These are phyloP conservation scores for Chloroclysta siterata DNA, from an alignment of 2,888 invertebrate genomes.

Conservation along the genomic window DNA sequence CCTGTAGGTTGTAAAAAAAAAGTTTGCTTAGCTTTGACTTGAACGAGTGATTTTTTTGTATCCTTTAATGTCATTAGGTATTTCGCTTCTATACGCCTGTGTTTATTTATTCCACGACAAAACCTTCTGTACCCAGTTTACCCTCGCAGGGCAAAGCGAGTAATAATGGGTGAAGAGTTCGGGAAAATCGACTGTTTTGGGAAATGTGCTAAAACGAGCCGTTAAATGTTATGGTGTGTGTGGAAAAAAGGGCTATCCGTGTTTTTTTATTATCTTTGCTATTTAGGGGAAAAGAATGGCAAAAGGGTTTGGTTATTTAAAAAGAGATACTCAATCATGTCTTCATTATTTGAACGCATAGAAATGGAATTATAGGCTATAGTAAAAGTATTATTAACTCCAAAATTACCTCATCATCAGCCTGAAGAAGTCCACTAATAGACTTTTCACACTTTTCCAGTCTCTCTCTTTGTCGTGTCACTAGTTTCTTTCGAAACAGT, in stretches of 20 bases:
- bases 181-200: constrained; percentile 26
- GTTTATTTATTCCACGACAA: constrained; percentile 1
- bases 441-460: no score
- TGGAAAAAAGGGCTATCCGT: constrained; percentile 7
- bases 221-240: constrained; percentile 19
- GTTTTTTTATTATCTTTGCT: constrained; percentile 11
- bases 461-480: no score
- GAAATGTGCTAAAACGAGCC: constrained; percentile 21
- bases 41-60: no score
- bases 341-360: no score
- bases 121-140: constrained; percentile 4
- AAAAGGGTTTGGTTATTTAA: neutral
- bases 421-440: no score
- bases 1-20: no score
- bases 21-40: no score
- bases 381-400: no score
- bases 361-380: no score
- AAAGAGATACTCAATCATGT: neutral
- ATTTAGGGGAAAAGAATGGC: constrained; percentile 1
- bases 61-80: no score
- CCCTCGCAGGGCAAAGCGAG: constrained; percentile 10
- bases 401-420: no score
- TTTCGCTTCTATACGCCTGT: constrained; percentile 8
- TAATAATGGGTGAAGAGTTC: constrained; percentile 21
- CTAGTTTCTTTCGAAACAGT: no score